Percentiles rank a stretch among this genome's conserved stretches.
Conservation (phyloP, 2,888 invertebrate genomes). For the Caenorhabditis sp. region DNA sequence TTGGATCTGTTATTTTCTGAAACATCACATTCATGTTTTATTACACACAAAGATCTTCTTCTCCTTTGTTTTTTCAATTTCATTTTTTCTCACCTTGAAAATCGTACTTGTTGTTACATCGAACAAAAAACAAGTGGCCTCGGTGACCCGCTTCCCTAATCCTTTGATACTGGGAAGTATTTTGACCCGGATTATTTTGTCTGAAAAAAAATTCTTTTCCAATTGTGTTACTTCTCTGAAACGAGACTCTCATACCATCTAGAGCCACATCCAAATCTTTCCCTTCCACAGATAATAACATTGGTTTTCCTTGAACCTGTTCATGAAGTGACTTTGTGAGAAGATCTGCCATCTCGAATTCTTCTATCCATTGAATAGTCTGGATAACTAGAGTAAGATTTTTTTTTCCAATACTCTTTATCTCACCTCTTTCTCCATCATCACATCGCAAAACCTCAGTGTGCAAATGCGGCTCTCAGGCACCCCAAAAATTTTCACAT, state of each 20-base stretch:
- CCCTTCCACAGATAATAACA: slow-evolving; percentile 51
- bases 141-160: slow-evolving; percentile 34
- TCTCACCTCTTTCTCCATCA: slow-evolving; percentile 55
- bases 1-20: background rate
- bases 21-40: too few species aligned
- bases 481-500: slow-evolving; percentile 49
- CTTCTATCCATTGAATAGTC: slow-evolving; percentile 53
- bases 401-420: background rate
- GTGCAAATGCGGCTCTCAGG: slow-evolving; percentile 42
- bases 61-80: background rate
- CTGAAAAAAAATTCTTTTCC: too few species aligned
- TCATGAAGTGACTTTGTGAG: slow-evolving; percentile 37
- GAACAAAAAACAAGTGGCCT: slow-evolving; percentile 53
- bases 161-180: slow-evolving; percentile 51
- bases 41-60: too few species aligned
- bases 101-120: slow-evolving; percentile 39
- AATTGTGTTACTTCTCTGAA: background rate
- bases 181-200: slow-evolving; percentile 50
- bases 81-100: slow-evolving; percentile 30
- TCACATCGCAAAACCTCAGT: slow-evolving; percentile 46
- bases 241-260: too few species aligned
- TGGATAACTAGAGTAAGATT: background rate
- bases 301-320: slow-evolving; percentile 48
- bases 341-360: slow-evolving; percentile 41
- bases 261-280: slow-evolving; percentile 46